A percentile compares a stretch with the other conserved stretches of the same genome.
These are phyloP conservation scores for Galerucella nymphaeae DNA, from an alignment of 2,888 invertebrate genomes.

Conservation along the genomic window DNA sequence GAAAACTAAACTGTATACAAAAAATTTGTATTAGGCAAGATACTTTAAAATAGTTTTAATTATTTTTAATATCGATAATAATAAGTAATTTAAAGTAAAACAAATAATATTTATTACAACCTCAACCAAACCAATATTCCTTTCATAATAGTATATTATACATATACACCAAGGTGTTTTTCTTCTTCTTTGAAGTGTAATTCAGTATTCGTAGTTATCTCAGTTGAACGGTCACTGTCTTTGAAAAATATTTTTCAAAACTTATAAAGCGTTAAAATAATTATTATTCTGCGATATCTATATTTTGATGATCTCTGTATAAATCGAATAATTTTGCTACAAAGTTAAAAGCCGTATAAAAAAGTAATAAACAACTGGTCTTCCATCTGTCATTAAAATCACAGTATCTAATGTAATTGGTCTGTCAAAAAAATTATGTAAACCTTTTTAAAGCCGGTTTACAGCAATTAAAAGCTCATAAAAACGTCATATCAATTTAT, in stretches of 20 bases:
- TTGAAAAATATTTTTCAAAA: too few species aligned
- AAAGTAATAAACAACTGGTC: neutral
- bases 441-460: constrained; percentile 6
- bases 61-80: neutral
- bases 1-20: neutral
- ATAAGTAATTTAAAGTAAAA: constrained; percentile 5
- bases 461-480: constrained; percentile 13
- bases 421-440: neutral
- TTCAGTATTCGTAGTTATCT: too few species aligned
- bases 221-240: too few species aligned
- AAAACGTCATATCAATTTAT: constrained; percentile 16
- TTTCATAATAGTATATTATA: too few species aligned
- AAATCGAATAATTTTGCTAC: neutral
- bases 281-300: too few species aligned
- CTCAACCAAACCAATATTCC: neutral
- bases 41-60: constrained; percentile 3
- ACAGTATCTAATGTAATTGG: neutral
- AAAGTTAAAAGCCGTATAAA: neutral
- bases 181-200: too few species aligned
- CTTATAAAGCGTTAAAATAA: too few species aligned
- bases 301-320: neutral
- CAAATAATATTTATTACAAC: neutral
- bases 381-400: neutral
- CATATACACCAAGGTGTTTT: too few species aligned
- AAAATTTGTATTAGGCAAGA: neutral